These are phyloP conservation scores for Brachionus manjavacas DNA, from an alignment of 1,140 invertebrate genomes.

Conservation along the genomic window DNA sequence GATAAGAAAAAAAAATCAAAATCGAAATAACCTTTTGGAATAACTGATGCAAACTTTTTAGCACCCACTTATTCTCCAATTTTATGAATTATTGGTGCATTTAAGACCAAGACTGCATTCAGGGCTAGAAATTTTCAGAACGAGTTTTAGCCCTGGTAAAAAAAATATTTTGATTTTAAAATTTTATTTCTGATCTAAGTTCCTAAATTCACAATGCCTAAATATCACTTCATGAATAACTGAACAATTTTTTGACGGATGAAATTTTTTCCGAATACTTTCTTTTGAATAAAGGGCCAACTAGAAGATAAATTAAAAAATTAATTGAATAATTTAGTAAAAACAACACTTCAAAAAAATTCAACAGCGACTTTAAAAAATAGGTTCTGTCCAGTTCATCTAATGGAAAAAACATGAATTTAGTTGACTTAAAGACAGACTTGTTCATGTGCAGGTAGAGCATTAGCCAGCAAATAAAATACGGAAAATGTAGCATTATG, in stretches of 20 bases:
- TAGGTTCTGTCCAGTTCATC: background rate
- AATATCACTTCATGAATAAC: background rate
- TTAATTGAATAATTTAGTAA: conserved; percentile 32
- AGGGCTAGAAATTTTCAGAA: no score
- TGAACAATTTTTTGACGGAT: conserved; percentile 2
- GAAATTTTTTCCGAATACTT: conserved; percentile 22
- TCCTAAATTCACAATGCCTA: no score
- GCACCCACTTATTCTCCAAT: no score
- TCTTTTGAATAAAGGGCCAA: conserved; percentile 6
- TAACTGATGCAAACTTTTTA: no score
- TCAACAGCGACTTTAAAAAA: background rate
- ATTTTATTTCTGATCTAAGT: no score
- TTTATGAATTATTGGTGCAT: no score
- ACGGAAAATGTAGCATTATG: conserved; percentile 5
- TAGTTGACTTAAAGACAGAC: background rate
- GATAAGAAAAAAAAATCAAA: no score
- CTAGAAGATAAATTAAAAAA: conserved; percentile 20
- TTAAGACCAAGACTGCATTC: no score
- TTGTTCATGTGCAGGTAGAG: conserved; percentile 1
- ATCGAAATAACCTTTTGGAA: no score
- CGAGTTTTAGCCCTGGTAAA: no score
- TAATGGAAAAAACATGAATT: background rate
- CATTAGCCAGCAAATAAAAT: conserved; percentile 21
- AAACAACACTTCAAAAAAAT: conserved; percentile 32
- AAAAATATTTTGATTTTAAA: no score